These are phyloP conservation scores for Xanthia icteritia DNA, from an alignment of 2,888 invertebrate species.

Conservation along the genomic window DNA sequence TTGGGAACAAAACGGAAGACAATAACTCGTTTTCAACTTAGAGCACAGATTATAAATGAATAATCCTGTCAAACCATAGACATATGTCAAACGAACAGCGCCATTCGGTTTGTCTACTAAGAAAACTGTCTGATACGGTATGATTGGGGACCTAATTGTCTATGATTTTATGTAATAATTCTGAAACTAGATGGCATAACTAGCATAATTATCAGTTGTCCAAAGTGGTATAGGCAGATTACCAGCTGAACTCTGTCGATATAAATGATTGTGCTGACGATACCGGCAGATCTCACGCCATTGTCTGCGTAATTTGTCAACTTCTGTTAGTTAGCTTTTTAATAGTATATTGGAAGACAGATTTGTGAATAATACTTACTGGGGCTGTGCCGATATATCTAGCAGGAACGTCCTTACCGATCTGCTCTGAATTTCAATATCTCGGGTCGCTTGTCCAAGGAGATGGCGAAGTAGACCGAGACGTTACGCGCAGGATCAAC, in stretches of 20 bases:
- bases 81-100: constrained; percentile 35
- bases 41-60: constrained; percentile 60
- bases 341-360: not conserved
- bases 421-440: no score
- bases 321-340: not conserved
- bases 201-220: not conserved
- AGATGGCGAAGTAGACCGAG: no score
- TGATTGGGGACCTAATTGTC: constrained; percentile 70
- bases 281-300: not conserved
- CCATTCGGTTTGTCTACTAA: constrained; percentile 53
- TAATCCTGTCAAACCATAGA: constrained; percentile 29
- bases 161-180: constrained; percentile 54
- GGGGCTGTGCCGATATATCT: no score
- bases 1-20: constrained; percentile 74
- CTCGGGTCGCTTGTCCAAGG: no score
- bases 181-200: constrained; percentile 64
- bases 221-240: not conserved
- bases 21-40: constrained; percentile 74
- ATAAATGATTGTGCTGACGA: not conserved
- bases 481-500: not conserved
- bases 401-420: no score
- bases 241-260: not conserved
- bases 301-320: not conserved
- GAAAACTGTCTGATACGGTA: constrained; percentile 13
- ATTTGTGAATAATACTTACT: not conserved